Evolutionary conservation across 2,888 invertebrate genomes (phyloP).

Genomic region (Pammene aurita): DNA sequence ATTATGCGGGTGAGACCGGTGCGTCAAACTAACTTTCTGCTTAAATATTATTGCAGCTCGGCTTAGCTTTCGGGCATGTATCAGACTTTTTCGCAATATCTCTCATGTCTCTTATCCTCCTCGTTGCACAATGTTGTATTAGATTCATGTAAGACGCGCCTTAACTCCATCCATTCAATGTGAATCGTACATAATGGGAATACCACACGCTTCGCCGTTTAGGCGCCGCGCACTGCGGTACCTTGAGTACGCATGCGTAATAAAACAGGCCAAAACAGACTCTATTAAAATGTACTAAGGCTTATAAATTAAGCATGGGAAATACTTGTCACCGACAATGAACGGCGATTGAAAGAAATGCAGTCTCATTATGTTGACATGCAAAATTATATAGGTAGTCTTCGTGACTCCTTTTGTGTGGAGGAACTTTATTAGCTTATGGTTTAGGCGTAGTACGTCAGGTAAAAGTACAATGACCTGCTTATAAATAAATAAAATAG

Average conservation of each 20-base stretch:
- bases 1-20: not conserved
- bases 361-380: conserved; percentile 42
- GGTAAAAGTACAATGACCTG: not conserved
- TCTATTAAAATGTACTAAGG: conserved; percentile 49
- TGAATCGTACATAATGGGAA: conserved; percentile 61
- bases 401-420: conserved; percentile 16
- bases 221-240: conserved; percentile 83
- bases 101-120: too few relatives aligned
- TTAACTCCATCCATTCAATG: not conserved
- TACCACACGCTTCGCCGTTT: conserved; percentile 75
- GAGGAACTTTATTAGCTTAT: not conserved
- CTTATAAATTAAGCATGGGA: conserved; percentile 43
- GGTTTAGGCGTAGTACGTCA: not conserved
- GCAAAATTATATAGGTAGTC: conserved; percentile 14
- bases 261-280: conserved; percentile 53
- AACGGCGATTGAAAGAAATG: conserved; percentile 61
- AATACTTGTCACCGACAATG: conserved; percentile 56
- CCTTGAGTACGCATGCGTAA: conserved; percentile 74
- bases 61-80: too few relatives aligned
- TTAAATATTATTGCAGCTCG: too few relatives aligned
- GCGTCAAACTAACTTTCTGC: too few relatives aligned
- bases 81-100: too few relatives aligned
- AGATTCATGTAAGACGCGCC: not conserved
- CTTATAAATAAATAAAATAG: too few relatives aligned
- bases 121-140: too few relatives aligned